Base-by-base conservation (phyloP, 2,888 invertebrate species). In the Aphidoletes aphidimyza region DNA sequence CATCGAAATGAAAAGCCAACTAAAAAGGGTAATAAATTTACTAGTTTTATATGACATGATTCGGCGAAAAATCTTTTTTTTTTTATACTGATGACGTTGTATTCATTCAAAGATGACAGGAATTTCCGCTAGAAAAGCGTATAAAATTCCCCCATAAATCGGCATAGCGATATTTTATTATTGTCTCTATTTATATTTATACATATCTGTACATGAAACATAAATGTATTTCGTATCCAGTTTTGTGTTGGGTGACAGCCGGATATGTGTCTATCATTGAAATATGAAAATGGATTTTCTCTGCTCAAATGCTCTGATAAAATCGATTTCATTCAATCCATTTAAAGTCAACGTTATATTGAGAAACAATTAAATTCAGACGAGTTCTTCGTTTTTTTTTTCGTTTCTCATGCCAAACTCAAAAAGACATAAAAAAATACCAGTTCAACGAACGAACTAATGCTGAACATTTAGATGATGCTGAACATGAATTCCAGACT, bases 341-440 rank as follows among this genome's bases (percentile, higher is more conserved):
- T 69, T 69, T 69, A 14, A 69, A 11, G 30, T 69, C n/a, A 2
- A 69, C 6, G 26, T 30, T 11, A n/a, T n/a, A 69, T 69, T 69
- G 69, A 69, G 34, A 34, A 19, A 30, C 69, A 34, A 69, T 69
- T 69, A 30, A 69, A 69, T 69, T 69, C 26, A 69, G 69, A 69
- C 30, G 30, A 30, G 11, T 69, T 30, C 30, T 26, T 11, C 69
- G 5, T 39, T 39, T 39, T 39, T 39, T 39, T 39, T 5, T 39
- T 39, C n/a, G 22, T 54, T 54, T 54, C 54, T 39, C n/a, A n/a
- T 39, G 39, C 11, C 54, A 54, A 54, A 17, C n/a, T n/a, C 9
- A 47, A 47, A 2, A 6, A 6, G 54, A 6, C 54, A 54, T 54
- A 22, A 54, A 54, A n/a, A n/a, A 54, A 54, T 54, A 6, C 22